Conservation (phyloP, 2,113 vertebrate species). For the Tamias sibiricus region DNA sequence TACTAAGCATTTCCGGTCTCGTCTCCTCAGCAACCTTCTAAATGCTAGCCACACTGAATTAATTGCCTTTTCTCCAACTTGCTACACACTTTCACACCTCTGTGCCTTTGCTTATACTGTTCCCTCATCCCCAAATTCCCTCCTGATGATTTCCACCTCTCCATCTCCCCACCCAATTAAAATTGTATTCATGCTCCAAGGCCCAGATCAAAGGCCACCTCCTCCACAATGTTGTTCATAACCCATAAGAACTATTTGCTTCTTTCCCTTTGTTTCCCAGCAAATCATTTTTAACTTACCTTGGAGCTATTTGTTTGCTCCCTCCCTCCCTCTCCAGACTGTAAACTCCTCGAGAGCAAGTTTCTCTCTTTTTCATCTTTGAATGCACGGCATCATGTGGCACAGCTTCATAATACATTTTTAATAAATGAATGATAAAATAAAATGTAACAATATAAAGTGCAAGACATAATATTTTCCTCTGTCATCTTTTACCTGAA, state of each 20-base stretch:
- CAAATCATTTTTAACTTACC: not conserved
- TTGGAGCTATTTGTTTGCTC: not conserved
- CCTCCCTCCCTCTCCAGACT: not conserved
- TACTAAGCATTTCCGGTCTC: constrained; percentile 33
- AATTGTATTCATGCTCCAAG: constrained; percentile 21
- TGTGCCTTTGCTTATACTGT: not conserved
- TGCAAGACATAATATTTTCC: not conserved
- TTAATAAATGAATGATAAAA: constrained; percentile 27
- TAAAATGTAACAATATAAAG: constrained; percentile 13
- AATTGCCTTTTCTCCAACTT: constrained; percentile 11
- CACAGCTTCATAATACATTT: not conserved
- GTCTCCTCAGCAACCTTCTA: constrained; percentile 25
- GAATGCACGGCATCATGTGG: not conserved
- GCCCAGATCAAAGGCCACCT: not conserved
- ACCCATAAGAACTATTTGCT: not conserved
- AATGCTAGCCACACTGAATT: not conserved
- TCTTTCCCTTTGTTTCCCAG: not conserved
- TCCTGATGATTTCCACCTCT: constrained; percentile 5
- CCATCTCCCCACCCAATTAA: constrained; percentile 36
- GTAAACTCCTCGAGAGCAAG: constrained; percentile 10
- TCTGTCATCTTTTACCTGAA: not conserved
- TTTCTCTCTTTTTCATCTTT: not conserved
- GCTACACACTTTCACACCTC: not conserved
- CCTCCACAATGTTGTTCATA: not conserved
- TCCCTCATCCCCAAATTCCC: not conserved